phyloP scores from a whole-genome alignment of 2,888 invertebrate species.

The Andricus curvator region DNA sequence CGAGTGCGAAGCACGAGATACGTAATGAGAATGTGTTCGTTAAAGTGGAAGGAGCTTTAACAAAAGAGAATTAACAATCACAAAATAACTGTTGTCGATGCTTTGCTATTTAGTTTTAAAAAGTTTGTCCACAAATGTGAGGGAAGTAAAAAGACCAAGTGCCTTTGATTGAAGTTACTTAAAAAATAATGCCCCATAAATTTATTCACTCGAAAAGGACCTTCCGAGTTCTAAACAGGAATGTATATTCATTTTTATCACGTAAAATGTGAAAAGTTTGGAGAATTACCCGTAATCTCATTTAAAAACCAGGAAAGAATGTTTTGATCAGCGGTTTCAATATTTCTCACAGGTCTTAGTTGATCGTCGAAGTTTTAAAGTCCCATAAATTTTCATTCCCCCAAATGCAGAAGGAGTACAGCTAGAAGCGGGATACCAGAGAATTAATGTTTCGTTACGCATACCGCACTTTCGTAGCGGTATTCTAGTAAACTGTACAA shows the following conservation, averaged over 20 bases:
- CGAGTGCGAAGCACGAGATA: no score
- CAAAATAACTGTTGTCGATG: no score
- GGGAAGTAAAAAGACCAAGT: no score
- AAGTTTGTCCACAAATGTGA: no score
- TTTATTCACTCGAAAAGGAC: neutral
- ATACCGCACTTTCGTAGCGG: neutral
- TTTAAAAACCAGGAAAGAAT: neutral
- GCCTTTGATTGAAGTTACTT: neutral
- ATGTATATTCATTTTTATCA: conserved; percentile 6
- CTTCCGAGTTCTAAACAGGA: neutral
- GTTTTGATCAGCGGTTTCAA: conserved; percentile 37
- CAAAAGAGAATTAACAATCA: no score
- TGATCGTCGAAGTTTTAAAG: conserved; percentile 32
- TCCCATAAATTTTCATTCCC: conserved; percentile 24
- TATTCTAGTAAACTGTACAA: neutral
- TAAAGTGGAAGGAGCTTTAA: no score
- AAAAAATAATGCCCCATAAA: neutral
- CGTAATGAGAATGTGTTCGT: no score
- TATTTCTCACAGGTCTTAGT: conserved; percentile 21
- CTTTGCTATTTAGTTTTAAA: no score
- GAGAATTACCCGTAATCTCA: conserved; percentile 6
- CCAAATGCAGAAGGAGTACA: conserved; percentile 13
- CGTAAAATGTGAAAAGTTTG: conserved; percentile 25
- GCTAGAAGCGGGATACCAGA: neutral
- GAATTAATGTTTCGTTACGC: conserved; percentile 20